Evolutionary conservation across 2,113 vertebrate species (phyloP), one percentile per base, ranked within the genome.

Genomic region (Aplodontia rufa): DNA sequence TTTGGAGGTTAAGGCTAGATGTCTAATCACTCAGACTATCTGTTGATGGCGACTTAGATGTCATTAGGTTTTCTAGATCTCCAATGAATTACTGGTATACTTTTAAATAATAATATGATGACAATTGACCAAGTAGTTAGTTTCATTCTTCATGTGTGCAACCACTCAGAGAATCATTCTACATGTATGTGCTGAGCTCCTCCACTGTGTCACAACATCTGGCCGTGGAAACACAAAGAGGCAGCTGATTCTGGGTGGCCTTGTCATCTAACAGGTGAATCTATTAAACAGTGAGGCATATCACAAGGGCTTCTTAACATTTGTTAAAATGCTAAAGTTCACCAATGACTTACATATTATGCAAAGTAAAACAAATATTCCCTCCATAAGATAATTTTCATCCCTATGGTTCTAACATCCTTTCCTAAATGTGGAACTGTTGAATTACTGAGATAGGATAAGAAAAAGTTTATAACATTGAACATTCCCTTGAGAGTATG

Each of bases 61-160:
- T 55, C 79, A 37, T 42, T 32, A 75, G 11, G 6, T 91, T 78
- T 30, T 47, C 64, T 83, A 37, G 51, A 95, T 90, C 32, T 68
- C 75, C 24, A 49, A 16, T 79, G 49, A 68, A n/a, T 95, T 83
- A 10, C 45, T 45, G 19, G 83, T 17, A 74, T 45, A n/a, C 9
- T 6, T 83, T 87, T 75, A 69, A 28, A 10, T 93, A 37, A 83
- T 58, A 96, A 55, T 76, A 45, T n/a, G 37, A 90, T 37, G 37
- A 80, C 82, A 86, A 68, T 86, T 69, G 71, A 28, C 24, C 55
- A 89, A 78, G 4, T 47, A 62, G 26, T 84, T 47, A 24, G 37
- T 40, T 76, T 22, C 75, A 26, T 87, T 30, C 32, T 28, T 66
- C 1, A 85, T 42, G 26, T 19, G 51, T 51, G 11, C 17, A 40